Evolutionary conservation across 2,888 invertebrate genomes (phyloP), one percentile per base, ranked within the genome.

Genomic region (Aleiodes testaceus): DNA sequence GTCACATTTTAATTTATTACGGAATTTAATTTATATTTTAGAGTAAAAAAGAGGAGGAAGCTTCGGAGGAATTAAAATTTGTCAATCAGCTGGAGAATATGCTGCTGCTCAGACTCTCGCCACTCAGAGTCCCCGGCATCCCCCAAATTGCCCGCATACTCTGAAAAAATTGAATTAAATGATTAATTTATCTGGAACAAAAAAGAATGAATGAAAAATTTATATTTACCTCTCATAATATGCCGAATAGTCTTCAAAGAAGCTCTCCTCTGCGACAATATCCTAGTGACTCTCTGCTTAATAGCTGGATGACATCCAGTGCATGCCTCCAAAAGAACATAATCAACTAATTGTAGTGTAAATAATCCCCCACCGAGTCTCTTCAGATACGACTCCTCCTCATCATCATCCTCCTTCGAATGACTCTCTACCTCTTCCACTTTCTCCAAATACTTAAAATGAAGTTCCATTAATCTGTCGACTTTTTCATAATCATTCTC

Each of bases 401-500:
- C 94, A 77, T 93, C 92, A 71, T 93, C 91, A 11, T 93, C 93
- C 77, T 95, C 94, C 79, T 92, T 91, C 18, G 92, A 92, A 87
- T 97, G 81, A 66, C 80, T 85, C 72, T 87, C 97, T 1, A 95
- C 92, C 63, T 92, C 89, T 81, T 97, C 94, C 0, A 98, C 96
- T 89, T 97, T 97, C 80, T 97, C 97, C 86, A 97, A 91, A 88
- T 98, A 99, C 86, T 98, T 98, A 84, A 99, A 96, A 88, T 99
- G 98, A 74, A 99, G 89, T 87, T 99, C 99, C 85, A 99, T 90
- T 52, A 99, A 89, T 74, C 99, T 89, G 87, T 99, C 99, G 0
- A 99, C 97, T 89, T 99, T 99, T 87, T 99, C 99, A 81, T 97
- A 95, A 87, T 99, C 99, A 84, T 98, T 98, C 88, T 99, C 99